phyloP scores from a whole-genome alignment of 2,888 invertebrate species.

The Dexiosoma caninum region DNA sequence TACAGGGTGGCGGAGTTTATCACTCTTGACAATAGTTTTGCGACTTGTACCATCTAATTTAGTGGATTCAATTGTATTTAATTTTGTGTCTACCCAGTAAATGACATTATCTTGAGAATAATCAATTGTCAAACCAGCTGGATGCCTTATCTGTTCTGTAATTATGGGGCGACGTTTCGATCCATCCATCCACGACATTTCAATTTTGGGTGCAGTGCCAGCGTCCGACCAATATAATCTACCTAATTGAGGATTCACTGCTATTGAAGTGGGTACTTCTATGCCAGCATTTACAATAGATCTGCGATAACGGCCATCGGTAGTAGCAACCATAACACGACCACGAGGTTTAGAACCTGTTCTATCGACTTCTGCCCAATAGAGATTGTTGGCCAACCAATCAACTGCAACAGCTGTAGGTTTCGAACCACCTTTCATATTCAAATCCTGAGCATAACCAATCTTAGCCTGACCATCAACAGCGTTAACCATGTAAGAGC shows the following conservation, averaged over 20 bases:
- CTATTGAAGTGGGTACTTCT: slow-evolving; percentile 92
- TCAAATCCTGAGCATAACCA: slow-evolving; percentile 91
- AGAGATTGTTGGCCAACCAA: slow-evolving; percentile 95
- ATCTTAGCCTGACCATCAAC: slow-evolving; percentile 86
- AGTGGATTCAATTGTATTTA: slow-evolving; percentile 92
- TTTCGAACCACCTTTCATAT: slow-evolving; percentile 88
- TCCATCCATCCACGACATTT: slow-evolving; percentile 98
- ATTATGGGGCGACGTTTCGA: slow-evolving; percentile 89
- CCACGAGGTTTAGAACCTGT: slow-evolving; percentile 87
- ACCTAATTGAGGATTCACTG: slow-evolving; percentile 90
- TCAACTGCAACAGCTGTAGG: slow-evolving; percentile 95
- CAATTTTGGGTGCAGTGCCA: slow-evolving; percentile 94
- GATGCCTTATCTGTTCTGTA: slow-evolving; percentile 89
- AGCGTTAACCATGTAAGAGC: slow-evolving; percentile 93
- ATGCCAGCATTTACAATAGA: slow-evolving; percentile 88
- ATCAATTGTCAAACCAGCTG: slow-evolving; percentile 94
- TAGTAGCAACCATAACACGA: slow-evolving; percentile 90
- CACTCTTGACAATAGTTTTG: slow-evolving; percentile 85
- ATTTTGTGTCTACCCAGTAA: slow-evolving; percentile 97
- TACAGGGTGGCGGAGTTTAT: slow-evolving; percentile 86
- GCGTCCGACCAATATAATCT: slow-evolving; percentile 96
- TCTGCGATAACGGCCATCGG: slow-evolving; percentile 92
- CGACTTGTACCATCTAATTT: slow-evolving; percentile 88
- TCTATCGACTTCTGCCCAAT: slow-evolving; percentile 93
- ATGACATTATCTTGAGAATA: slow-evolving; percentile 91